Percentiles rank a stretch among this genome's conserved stretches.
Evolutionary conservation across 2,797 vertebrate genomes (phyloP).

Genomic region (Halcyon badia): DNA sequence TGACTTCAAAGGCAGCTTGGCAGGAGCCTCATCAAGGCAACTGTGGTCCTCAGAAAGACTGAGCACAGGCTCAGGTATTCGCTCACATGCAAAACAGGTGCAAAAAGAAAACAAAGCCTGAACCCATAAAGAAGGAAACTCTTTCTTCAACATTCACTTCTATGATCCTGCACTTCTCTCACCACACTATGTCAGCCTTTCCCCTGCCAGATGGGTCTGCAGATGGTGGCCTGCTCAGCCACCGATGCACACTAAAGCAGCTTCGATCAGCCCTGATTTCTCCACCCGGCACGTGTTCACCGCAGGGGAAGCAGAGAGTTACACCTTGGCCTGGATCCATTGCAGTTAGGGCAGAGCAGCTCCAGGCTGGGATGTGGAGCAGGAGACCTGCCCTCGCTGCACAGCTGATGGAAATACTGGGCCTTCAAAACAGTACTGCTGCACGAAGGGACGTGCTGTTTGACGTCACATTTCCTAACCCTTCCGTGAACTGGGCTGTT

Average conservation of each 20-base stretch:
- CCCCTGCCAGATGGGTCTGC: background rate
- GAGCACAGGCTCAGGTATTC: background rate
- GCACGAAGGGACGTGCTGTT: background rate
- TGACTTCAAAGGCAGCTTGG: background rate
- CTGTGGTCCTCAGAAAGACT: background rate
- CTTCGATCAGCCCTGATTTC: background rate
- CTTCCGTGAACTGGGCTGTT: background rate
- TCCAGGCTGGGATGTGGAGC: background rate
- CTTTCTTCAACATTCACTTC: background rate
- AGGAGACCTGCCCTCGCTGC: background rate
- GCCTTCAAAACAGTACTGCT: background rate
- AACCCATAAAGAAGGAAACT: background rate
- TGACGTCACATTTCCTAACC: background rate
- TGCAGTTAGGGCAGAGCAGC: background rate
- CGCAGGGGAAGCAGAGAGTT: background rate
- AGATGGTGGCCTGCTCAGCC: background rate
- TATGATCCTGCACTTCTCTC: background rate
- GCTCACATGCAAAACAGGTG: fast-evolving
- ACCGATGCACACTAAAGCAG: background rate
- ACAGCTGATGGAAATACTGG: background rate
- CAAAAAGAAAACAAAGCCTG: background rate
- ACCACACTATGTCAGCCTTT: background rate
- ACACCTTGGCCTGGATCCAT: background rate
- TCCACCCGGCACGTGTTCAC: fast-evolving
- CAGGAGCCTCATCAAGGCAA: background rate